phyloP scores from a whole-genome alignment of 2,797 vertebrate genomes.

The Myiotriccus ornatus region DNA sequence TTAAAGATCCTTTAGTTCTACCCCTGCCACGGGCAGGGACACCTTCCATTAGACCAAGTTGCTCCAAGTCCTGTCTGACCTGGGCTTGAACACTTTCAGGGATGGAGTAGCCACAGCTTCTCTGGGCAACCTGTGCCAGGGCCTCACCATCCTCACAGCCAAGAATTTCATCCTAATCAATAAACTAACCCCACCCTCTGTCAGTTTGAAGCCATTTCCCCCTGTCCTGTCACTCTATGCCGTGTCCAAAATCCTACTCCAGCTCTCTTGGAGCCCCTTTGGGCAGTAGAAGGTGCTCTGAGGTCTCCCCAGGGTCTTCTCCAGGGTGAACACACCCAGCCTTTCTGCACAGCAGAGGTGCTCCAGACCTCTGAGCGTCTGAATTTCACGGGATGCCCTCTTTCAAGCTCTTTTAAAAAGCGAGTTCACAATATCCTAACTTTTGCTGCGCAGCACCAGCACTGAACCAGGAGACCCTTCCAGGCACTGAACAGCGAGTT shows the following conservation, averaged over 20 bases:
- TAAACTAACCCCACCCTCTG: no score
- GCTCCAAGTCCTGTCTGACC: not conserved
- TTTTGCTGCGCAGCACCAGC: rapidly evolving
- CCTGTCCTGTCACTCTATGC: not conserved
- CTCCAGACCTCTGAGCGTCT: not conserved
- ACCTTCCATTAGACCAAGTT: not conserved
- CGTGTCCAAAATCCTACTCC: not conserved
- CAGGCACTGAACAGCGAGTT: not conserved
- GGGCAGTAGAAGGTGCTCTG: no score
- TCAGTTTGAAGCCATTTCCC: not conserved
- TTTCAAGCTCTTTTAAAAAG: not conserved
- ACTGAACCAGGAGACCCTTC: not conserved
- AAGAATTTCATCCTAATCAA: not conserved
- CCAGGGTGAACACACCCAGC: not conserved
- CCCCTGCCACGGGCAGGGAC: not conserved
- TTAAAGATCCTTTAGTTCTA: not conserved
- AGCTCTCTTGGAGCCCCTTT: not conserved
- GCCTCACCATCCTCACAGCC: not conserved
- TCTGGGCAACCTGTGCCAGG: not conserved
- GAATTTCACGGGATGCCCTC: not conserved
- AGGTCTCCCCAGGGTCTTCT: not conserved
- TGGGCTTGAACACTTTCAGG: not conserved
- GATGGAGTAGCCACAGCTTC: not conserved
- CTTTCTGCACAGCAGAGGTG: not conserved
- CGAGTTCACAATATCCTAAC: not conserved